phyloP scores from a whole-genome alignment of 2,888 invertebrate species.

The Saturnia pavonia region DNA sequence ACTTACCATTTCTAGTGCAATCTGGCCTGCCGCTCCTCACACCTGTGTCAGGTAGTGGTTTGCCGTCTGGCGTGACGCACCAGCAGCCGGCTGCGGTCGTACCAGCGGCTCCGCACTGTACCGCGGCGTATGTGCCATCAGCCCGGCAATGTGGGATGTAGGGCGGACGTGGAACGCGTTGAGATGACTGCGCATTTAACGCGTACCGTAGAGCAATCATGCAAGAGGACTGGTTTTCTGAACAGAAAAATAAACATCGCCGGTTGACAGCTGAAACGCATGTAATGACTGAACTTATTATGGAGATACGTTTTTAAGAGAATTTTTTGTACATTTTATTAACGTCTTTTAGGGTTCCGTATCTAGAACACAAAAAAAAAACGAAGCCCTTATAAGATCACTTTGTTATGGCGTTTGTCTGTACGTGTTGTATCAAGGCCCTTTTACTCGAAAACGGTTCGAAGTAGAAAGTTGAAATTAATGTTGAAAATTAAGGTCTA shows the following conservation, averaged over 20 bases:
- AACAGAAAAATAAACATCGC: slow-evolving; percentile 19
- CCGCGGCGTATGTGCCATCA: slow-evolving; percentile 92
- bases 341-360: too few species aligned
- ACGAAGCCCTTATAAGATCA: too few species aligned
- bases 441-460: too few species aligned
- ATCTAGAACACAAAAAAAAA: too few species aligned
- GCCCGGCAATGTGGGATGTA: slow-evolving; percentile 90
- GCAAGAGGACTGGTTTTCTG: slow-evolving; percentile 77
- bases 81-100: slow-evolving; percentile 90
- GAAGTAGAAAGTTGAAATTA: too few species aligned
- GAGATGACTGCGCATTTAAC: slow-evolving; percentile 58
- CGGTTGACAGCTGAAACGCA: too few species aligned
- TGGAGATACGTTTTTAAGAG: not conserved
- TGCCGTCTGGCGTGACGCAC: slow-evolving; percentile 94
- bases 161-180: slow-evolving; percentile 68
- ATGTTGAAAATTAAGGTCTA: too few species aligned
- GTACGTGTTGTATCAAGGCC: too few species aligned
- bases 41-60: slow-evolving; percentile 90
- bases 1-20: slow-evolving; percentile 80
- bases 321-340: too few species aligned
- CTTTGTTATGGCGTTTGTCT: too few species aligned
- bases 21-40: slow-evolving; percentile 86
- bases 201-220: slow-evolving; percentile 71
- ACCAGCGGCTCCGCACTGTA: slow-evolving; percentile 91
- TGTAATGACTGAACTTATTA: not conserved